Base-by-base conservation (phyloP, 2,888 invertebrate genomes). In the Eupithecia pulchellata region DNA sequence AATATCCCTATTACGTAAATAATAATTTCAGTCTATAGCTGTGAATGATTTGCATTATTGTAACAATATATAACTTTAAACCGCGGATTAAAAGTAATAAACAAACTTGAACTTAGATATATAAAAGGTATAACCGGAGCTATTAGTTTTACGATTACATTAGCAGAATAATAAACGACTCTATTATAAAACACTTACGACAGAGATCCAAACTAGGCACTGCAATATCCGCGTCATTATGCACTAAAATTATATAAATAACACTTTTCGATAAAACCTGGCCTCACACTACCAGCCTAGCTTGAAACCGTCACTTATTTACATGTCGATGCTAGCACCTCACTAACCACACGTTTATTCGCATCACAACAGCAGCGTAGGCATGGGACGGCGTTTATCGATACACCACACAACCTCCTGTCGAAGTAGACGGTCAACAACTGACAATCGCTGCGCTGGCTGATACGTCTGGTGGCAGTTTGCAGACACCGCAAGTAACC, bases 201-300 rank as follows among this genome's bases (percentile, higher is more conserved):
- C 77, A 72, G 81, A 81, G 77, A 89, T 81, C 82, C 81, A 86
- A 77, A 90, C 75, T 72, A 88, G 75, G 73, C 81, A 85, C 74
- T 81, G 76, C 72, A 86, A 77, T 82, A 81, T 84, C 86, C 88
- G 84, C 77, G 84, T 86, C 92, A 90, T 91, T 73, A 75, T 78
- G 71, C 77, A 82, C 74, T 74, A 14, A 36, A 61, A 25, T 72
- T 14, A 29, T 64, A 61, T 14, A 60, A 47, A 36, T 64, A 78
- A 61, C 80, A 81, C 80, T 82, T 72, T 79, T 34, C 20, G 25
- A 61, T 32, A 30, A 61, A 79, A 76, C 79, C 82, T 81, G 73
- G 70, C 80, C 78, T 73, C 78, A 81, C 81, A 84, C 84, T 74
- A 74, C 69, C 68, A 73, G 62, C 70, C 66, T 74, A 3, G 11